Conservation (phyloP, 2,888 invertebrate species). For the Saturnia pavonia region DNA sequence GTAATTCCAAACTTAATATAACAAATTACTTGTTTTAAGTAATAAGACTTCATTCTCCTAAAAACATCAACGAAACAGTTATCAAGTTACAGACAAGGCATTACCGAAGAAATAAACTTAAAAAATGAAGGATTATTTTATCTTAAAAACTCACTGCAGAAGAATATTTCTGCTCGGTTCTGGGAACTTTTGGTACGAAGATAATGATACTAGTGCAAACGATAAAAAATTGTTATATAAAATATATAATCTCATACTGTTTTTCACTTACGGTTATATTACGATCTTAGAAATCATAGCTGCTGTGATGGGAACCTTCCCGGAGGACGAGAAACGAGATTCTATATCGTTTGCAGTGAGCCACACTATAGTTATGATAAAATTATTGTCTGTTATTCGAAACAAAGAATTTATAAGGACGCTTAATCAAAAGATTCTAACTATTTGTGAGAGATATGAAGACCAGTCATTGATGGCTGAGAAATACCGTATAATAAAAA, state of each 20-base stretch:
- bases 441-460: slow-evolving; percentile 57
- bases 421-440: slow-evolving; percentile 56
- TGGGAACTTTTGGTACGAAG: slow-evolving; percentile 69
- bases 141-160: slow-evolving; percentile 55
- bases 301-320: slow-evolving; percentile 57
- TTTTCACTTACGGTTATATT: slow-evolving; percentile 55
- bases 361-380: slow-evolving; percentile 66
- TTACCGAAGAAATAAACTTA: slow-evolving; percentile 18
- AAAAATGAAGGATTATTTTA: slow-evolving; percentile 61
- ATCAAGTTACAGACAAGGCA: slow-evolving; percentile 17
- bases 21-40: not conserved
- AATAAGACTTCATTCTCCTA: not conserved
- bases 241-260: slow-evolving; percentile 44
- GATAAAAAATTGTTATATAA: slow-evolving; percentile 55
- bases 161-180: slow-evolving; percentile 60
- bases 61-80: slow-evolving; percentile 14
- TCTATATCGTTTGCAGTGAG: slow-evolving; percentile 64
- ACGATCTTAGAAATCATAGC: slow-evolving; percentile 68
- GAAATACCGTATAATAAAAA: slow-evolving; percentile 62
- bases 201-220: slow-evolving; percentile 50
- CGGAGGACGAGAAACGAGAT: slow-evolving; percentile 67
- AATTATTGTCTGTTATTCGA: slow-evolving; percentile 55
- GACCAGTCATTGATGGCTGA: slow-evolving; percentile 47
- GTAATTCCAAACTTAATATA: not conserved
- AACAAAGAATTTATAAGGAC: slow-evolving; percentile 55